These are phyloP conservation scores for Bolborhynchus lineola DNA, from an alignment of 2,113 vertebrate species.

Conservation along the genomic window DNA sequence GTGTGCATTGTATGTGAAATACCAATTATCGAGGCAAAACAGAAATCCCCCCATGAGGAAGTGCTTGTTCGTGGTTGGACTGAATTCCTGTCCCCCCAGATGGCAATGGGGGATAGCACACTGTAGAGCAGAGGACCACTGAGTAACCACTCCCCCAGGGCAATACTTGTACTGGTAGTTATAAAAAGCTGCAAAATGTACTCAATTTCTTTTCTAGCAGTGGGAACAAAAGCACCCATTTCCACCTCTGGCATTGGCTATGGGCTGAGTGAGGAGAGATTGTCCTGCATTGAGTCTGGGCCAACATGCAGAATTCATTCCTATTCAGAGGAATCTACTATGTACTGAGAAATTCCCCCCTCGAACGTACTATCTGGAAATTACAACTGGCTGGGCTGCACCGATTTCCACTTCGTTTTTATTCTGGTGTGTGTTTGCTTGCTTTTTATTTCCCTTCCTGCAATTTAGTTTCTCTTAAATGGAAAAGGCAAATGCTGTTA, in stretches of 20 bases:
- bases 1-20: not conserved
- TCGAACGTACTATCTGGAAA: too few relatives aligned
- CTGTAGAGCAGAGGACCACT: not conserved
- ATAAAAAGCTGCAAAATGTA: not conserved
- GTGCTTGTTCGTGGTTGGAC: rapidly evolving
- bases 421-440: not conserved
- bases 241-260: not conserved
- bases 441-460: not conserved
- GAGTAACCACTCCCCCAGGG: too few relatives aligned
- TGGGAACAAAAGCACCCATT: not conserved
- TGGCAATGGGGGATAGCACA: rapidly evolving
- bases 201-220: not conserved
- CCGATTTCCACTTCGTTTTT: not conserved
- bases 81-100: too few relatives aligned
- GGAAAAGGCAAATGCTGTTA: not conserved
- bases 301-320: not conserved
- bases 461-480: not conserved
- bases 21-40: not conserved
- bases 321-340: not conserved
- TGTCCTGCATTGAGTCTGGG: not conserved
- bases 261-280: not conserved
- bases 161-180: not conserved
- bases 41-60: not conserved
- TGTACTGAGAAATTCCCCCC: not conserved
- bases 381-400: not conserved